Evolutionary conservation across 2,888 invertebrate genomes (phyloP).

Genomic region (Trichogramma dendrolimi): DNA sequence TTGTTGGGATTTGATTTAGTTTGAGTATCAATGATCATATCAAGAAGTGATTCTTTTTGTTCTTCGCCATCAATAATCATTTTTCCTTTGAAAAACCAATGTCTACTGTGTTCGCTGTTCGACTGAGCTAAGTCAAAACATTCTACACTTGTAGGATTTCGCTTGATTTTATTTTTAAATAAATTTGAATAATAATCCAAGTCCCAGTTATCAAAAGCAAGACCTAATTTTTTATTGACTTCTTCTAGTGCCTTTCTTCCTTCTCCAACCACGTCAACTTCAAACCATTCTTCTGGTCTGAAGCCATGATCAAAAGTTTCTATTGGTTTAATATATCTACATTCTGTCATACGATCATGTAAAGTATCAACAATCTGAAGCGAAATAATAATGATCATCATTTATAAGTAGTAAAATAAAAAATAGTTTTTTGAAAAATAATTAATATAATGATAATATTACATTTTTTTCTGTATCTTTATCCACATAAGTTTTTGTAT

Average conservation of each 20-base stretch:
- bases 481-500: slow-evolving; percentile 37
- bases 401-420: slow-evolving; percentile 4
- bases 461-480: slow-evolving; percentile 45
- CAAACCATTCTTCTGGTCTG: slow-evolving; percentile 68
- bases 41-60: slow-evolving; percentile 77
- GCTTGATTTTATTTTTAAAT: slow-evolving; percentile 74
- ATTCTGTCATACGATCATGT: slow-evolving; percentile 92
- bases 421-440: slow-evolving; percentile 6
- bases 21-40: slow-evolving; percentile 91
- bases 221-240: slow-evolving; percentile 73
- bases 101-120: slow-evolving; percentile 96
- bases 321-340: slow-evolving; percentile 68
- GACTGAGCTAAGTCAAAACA: slow-evolving; percentile 97
- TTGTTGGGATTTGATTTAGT: slow-evolving; percentile 82
- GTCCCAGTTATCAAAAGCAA: slow-evolving; percentile 92
- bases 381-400: slow-evolving; percentile 10
- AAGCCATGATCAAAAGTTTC: slow-evolving; percentile 57
- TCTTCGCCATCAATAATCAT: slow-evolving; percentile 79
- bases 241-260: slow-evolving; percentile 77
- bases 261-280: slow-evolving; percentile 74
- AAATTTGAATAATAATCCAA: slow-evolving; percentile 84
- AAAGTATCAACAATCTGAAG: slow-evolving; percentile 59
- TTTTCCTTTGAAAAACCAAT: slow-evolving; percentile 95
- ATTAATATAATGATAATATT: slow-evolving; percentile 10
- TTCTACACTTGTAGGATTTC: slow-evolving; percentile 96